Evolutionary conservation across 2,797 vertebrate genomes (phyloP).

Genomic region (Hydrophis major): DNA sequence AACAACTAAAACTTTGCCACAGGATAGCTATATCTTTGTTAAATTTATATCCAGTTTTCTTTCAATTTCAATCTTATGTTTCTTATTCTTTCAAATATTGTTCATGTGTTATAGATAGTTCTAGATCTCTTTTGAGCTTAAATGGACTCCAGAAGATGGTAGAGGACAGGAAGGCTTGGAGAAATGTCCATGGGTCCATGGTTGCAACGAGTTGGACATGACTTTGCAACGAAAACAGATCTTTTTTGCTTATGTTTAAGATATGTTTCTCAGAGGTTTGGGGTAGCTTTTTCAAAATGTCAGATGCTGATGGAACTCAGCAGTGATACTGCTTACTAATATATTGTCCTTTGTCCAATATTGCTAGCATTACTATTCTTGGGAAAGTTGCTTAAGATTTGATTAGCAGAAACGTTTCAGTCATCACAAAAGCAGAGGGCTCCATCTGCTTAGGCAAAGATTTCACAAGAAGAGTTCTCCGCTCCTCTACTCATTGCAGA

Average conservation of each 20-base stretch:
- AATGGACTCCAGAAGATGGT: too few species aligned
- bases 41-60: neutral
- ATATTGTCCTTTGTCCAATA: neutral
- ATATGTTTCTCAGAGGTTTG: neutral
- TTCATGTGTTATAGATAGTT: neutral
- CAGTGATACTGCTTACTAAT: neutral
- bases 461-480: too few species aligned
- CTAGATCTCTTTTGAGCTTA: neutral
- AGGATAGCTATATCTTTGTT: neutral
- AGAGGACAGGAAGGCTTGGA: too few species aligned
- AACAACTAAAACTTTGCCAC: neutral
- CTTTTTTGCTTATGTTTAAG: neutral
- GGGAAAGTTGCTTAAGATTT: neutral
- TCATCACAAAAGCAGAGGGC: neutral
- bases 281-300: neutral
- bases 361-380: neutral
- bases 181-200: too few species aligned
- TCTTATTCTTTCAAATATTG: neutral
- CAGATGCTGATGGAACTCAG: neutral
- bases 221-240: neutral
- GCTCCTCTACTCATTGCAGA: too few species aligned
- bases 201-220: too few species aligned
- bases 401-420: neutral
- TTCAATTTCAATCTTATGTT: neutral
- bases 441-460: neutral